Evolutionary conservation across 2,888 invertebrate genomes (phyloP).

Genomic region (Chymomyza fuscimana): DNA sequence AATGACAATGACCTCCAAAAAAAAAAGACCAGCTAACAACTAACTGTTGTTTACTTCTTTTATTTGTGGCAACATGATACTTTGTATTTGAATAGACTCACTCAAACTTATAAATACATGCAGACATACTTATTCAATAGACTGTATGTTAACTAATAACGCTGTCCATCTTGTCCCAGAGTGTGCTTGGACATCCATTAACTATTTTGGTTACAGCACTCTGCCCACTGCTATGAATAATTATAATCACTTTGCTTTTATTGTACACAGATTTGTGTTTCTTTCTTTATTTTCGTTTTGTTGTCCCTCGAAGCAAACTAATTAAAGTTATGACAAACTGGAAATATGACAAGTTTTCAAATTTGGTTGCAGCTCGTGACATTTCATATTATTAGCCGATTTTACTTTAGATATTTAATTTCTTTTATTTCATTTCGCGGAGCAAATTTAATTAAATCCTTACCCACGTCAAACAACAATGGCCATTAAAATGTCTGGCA

Average conservation of each 20-base stretch:
- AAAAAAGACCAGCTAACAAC: background rate
- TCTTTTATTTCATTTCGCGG: background rate
- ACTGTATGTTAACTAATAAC: background rate
- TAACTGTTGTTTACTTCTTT: conserved; percentile 27
- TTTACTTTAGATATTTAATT: background rate
- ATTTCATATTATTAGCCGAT: background rate
- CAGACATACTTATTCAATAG: background rate
- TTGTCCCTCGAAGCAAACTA: background rate
- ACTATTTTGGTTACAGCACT: background rate
- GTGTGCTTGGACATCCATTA: background rate
- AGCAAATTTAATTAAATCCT: background rate
- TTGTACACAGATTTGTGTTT: background rate
- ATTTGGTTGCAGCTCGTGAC: background rate
- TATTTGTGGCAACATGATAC: conserved; percentile 34
- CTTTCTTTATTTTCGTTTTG: no score
- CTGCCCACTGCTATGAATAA: background rate
- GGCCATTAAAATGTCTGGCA: background rate
- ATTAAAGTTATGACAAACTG: background rate
- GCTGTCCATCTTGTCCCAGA: background rate
- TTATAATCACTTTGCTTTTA: background rate
- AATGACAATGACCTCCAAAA: conserved; percentile 30
- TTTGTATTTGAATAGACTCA: background rate
- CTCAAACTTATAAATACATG: background rate
- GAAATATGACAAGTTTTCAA: background rate
- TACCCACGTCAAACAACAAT: background rate